A percentile compares a stretch with the other conserved stretches of the same genome.
phyloP scores from a whole-genome alignment of 2,113 vertebrate genomes.

The Gracilinanus agilis region DNA sequence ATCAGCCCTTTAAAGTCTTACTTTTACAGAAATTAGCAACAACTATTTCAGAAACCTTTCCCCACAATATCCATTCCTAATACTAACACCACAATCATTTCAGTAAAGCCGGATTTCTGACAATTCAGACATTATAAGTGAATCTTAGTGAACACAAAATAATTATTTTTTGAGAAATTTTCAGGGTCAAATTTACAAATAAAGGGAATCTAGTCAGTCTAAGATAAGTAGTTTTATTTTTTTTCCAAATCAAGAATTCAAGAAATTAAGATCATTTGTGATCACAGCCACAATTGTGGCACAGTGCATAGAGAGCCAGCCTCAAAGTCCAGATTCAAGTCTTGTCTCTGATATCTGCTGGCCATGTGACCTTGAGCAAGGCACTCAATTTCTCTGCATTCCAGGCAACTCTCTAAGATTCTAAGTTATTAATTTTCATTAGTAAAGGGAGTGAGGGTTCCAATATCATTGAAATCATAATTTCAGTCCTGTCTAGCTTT shows the following conservation, averaged over 20 bases:
- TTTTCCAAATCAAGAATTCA: conserved; percentile 44
- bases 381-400: neutral
- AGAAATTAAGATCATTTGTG: too few species aligned
- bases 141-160: neutral
- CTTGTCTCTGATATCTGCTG: neutral
- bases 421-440: neutral
- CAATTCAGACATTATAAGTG: neutral
- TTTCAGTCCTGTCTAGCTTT: neutral
- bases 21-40: neutral
- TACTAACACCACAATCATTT: neutral
- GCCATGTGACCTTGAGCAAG: neutral
- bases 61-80: neutral
- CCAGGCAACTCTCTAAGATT: neutral
- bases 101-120: neutral
- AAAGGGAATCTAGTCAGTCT: neutral
- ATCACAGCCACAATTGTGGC: neutral
- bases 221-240: neutral
- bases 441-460: neutral
- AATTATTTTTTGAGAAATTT: neutral
- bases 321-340: neutral
- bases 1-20: neutral
- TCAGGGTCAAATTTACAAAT: neutral
- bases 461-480: neutral
- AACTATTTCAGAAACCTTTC: neutral
- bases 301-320: neutral